A percentile compares a stretch with the other conserved stretches of the same genome.
These are phyloP conservation scores for Odiellus spinosus DNA, from an alignment of 2,888 invertebrate genomes.

Conservation along the genomic window DNA sequence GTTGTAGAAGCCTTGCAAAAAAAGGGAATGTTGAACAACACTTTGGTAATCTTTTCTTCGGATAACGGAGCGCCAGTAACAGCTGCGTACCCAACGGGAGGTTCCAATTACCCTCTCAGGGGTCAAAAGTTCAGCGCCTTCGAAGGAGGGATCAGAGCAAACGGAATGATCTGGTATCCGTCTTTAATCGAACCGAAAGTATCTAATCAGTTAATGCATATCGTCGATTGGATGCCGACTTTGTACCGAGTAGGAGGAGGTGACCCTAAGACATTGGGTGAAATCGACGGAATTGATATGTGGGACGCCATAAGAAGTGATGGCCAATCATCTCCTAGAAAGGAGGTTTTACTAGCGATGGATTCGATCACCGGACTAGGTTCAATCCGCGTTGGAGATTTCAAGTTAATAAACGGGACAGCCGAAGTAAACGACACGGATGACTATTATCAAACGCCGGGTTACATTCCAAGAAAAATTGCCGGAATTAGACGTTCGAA, in stretches of 20 bases:
- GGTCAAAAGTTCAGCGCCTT: slow-evolving; percentile 46
- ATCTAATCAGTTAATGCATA: slow-evolving; percentile 42
- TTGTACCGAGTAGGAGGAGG: slow-evolving; percentile 45
- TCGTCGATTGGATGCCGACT: slow-evolving; percentile 81
- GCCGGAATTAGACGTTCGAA: no score
- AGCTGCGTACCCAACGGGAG: slow-evolving; percentile 37
- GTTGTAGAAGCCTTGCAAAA: slow-evolving; percentile 50
- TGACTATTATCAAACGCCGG: neutral
- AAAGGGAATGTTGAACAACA: slow-evolving; percentile 55
- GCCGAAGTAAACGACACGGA: neutral
- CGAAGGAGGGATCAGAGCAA: slow-evolving; percentile 80
- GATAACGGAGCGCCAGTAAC: slow-evolving; percentile 73
- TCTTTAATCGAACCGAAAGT: slow-evolving; percentile 29
- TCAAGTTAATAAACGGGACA: slow-evolving; percentile 55
- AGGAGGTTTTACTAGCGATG: slow-evolving; percentile 63
- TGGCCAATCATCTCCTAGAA: slow-evolving; percentile 35
- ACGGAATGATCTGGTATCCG: slow-evolving; percentile 63
- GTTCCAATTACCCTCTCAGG: slow-evolving; percentile 42
- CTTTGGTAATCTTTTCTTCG: slow-evolving; percentile 65
- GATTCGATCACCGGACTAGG: slow-evolving; percentile 47
- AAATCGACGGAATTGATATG: slow-evolving; percentile 42
- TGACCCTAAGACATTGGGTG: neutral
- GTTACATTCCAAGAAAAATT: no score
- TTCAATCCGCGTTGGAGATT: slow-evolving; percentile 50
- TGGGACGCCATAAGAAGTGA: slow-evolving; percentile 55